These are phyloP conservation scores for Coregonus ussuriensis DNA, from an alignment of 2,797 vertebrate genomes.

Conservation along the genomic window DNA sequence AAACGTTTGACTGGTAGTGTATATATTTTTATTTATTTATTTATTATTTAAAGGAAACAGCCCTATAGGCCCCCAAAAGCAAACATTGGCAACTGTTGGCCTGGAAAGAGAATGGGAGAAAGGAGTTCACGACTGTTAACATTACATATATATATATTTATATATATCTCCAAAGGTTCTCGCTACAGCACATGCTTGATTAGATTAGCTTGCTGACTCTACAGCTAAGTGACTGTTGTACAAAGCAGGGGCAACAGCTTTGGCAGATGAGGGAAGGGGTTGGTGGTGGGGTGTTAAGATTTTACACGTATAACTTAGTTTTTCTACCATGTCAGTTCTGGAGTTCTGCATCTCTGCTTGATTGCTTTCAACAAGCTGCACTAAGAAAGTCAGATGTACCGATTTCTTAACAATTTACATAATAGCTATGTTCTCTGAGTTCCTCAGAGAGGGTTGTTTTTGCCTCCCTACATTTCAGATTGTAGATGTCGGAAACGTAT, in stretches of 20 bases:
- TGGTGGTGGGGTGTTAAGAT: background rate
- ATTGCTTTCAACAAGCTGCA: background rate
- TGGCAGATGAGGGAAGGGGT: background rate
- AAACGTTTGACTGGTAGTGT: no score
- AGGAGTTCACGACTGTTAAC: background rate
- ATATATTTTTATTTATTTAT: no score
- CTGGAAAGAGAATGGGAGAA: slow-evolving; percentile 4
- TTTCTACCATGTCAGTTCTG: slow-evolving; percentile 17
- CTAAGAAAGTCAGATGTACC: background rate
- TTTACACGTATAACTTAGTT: background rate
- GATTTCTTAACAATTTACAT: background rate
- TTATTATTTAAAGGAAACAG: background rate
- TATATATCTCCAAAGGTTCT: background rate
- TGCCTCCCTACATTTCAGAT: background rate
- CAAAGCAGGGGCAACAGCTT: background rate
- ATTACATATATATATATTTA: background rate
- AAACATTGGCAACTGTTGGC: background rate
- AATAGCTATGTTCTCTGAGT: background rate
- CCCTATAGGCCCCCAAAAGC: slow-evolving; percentile 23
- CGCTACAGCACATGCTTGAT: background rate
- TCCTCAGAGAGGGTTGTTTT: background rate
- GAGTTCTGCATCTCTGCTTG: slow-evolving; percentile 3
- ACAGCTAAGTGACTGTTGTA: background rate
- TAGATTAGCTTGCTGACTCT: background rate
- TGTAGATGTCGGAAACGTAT: background rate